Percentiles rank a stretch among this genome's conserved stretches.
phyloP scores from a whole-genome alignment of 1,140 invertebrate genomes.

The Frieseomelitta varia region DNA sequence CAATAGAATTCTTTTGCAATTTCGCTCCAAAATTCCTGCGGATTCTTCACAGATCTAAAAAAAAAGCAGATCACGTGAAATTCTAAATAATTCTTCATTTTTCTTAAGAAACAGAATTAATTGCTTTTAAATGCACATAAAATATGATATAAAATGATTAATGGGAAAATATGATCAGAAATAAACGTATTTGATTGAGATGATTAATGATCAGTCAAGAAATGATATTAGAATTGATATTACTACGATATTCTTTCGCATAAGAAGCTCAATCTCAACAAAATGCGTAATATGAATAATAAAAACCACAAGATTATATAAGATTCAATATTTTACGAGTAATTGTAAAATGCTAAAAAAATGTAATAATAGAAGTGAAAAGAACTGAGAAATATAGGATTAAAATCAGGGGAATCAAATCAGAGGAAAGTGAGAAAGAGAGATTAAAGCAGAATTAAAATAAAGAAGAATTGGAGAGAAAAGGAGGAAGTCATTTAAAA shows the following conservation, averaged over 20 bases:
- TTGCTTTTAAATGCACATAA: background rate
- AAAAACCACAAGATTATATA: background rate
- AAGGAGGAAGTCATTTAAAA: background rate
- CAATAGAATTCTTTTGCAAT: conserved; percentile 95
- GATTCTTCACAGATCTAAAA: conserved; percentile 89
- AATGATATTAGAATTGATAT: background rate
- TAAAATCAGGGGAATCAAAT: background rate
- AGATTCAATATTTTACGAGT: background rate
- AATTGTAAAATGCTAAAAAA: background rate
- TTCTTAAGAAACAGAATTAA: background rate
- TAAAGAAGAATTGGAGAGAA: too few relatives aligned
- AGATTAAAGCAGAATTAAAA: background rate
- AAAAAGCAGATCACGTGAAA: background rate
- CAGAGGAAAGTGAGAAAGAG: background rate
- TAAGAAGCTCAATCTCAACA: background rate
- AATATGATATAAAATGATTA: too few relatives aligned
- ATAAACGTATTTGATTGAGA: background rate
- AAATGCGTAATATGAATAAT: background rate
- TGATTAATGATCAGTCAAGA: background rate
- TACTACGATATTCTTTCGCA: background rate
- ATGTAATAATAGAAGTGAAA: too few relatives aligned
- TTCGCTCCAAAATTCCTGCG: conserved; percentile 94
- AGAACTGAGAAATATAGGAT: too few relatives aligned
- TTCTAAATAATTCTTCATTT: background rate
- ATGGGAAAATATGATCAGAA: background rate